Evolutionary conservation across 2,888 invertebrate genomes (phyloP).

Genomic region (Eretmocerus hayati): DNA sequence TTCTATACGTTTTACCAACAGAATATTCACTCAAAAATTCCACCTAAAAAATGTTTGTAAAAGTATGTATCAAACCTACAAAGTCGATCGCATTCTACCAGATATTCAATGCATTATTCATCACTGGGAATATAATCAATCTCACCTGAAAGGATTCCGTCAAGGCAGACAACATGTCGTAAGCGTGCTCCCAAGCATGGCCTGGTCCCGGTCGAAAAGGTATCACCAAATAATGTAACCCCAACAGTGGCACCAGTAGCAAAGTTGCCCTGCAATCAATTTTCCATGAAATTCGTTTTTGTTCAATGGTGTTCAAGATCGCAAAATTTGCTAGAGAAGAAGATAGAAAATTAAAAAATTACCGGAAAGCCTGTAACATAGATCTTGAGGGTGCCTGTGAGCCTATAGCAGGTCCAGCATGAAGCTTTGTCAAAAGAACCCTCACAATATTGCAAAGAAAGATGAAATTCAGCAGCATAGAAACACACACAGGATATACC

Average conservation of each 20-base stretch:
- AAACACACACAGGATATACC: constrained; percentile 69
- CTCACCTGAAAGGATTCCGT: constrained; percentile 81
- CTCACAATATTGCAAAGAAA: constrained; percentile 88
- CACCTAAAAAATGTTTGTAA: too few species aligned
- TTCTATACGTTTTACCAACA: too few species aligned
- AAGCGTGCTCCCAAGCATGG: constrained; percentile 67
- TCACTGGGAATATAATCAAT: too few species aligned
- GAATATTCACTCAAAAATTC: too few species aligned
- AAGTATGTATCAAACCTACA: too few species aligned
- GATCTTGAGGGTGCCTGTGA: constrained; percentile 55
- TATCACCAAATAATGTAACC: constrained; percentile 82
- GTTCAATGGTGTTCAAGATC: too few species aligned
- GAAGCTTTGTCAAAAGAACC: constrained; percentile 74
- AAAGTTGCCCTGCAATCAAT: constrained; percentile 79
- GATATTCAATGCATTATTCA: too few species aligned
- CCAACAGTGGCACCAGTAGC: constrained; percentile 82
- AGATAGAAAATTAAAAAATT: too few species aligned
- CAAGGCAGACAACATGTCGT: constrained; percentile 79
- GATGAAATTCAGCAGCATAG: constrained; percentile 73
- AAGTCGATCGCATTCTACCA: too few species aligned
- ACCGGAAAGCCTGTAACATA: constrained; percentile 71
- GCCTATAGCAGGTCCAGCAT: constrained; percentile 62
- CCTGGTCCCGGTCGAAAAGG: constrained; percentile 69
- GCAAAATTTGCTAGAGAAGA: too few species aligned
- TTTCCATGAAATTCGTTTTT: too few species aligned